Base-by-base conservation (phyloP, 1,140 invertebrate genomes). In the Rhynchophorus ferrugineus region DNA sequence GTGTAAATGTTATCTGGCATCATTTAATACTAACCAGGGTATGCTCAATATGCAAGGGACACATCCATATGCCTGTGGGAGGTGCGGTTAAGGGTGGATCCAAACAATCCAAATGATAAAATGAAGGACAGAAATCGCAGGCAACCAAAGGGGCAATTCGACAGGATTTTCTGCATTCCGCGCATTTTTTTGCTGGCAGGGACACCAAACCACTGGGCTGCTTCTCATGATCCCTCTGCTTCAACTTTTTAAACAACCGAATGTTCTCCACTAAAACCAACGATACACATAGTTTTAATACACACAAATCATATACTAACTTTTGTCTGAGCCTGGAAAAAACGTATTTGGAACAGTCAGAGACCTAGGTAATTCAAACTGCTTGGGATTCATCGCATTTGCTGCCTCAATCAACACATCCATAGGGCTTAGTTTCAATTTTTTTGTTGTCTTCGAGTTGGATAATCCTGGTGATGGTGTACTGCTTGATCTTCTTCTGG, bases 61-160 rank as follows among this genome's bases (percentile, higher is more conserved):
- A 98, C 91, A 97, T 96, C 94, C 94, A 98, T 17, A 84, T 73
- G 0, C 87, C 89, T 16, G 83, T 83, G 1, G 94, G 93, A 51
- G 91, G 75, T 3, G 83, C 81, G 0, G 91, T 89, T 14, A 97
- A 71, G 1, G 94, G 94, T 13, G 93, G 92, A 70, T 95, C 85
- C 19, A 97, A 69, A 66, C 95, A 98, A 67, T 98, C 94, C 74
- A 90, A 76, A 71, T 97, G 94, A 70, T 87, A 97, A 59, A 85
- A 79, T 39, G 91, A 71, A 1, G 89, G 83, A 70, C 95, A 98
- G 69, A 89, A 97, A 73, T 97, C 94, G 71, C 95, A 98, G 41
- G 89, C 84, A 21, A 97, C 74, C 36, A 96, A 73, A 16, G 89
- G 85, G 0, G 84, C 89, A 39, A 79, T 74, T 44, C 88, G 81